Percentiles rank a stretch among this genome's conserved stretches.
These are phyloP conservation scores for Datnioides undecimradiatus DNA, from an alignment of 2,113 vertebrate species.

Conservation along the genomic window DNA sequence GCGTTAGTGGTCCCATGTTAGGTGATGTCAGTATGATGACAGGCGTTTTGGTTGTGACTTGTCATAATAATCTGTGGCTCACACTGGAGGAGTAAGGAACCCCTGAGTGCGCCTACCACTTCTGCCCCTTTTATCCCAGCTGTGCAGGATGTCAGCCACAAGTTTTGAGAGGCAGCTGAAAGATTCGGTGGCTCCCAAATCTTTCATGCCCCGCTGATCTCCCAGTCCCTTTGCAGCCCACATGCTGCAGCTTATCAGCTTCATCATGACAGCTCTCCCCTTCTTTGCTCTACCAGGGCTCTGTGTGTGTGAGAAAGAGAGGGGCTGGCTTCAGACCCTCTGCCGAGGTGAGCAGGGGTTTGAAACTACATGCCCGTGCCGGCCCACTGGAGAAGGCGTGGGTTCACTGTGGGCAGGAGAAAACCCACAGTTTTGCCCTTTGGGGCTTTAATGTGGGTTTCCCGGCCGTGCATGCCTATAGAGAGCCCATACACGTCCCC, in stretches of 20 bases:
- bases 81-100: conserved; percentile 5
- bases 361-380: too few relatives aligned
- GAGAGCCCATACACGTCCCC: too few relatives aligned
- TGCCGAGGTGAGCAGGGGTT: conserved; percentile 3
- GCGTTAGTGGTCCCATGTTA: background rate
- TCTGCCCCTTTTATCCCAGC: conserved; percentile 14
- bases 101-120: background rate
- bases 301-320: background rate
- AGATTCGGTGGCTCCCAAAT: conserved; percentile 21
- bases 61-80: conserved; percentile 11
- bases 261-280: conserved; percentile 32
- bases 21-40: conserved; percentile 6
- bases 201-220: conserved; percentile 27
- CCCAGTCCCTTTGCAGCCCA: conserved; percentile 25
- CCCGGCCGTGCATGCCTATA: too few relatives aligned
- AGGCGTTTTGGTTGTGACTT: conserved; percentile 15
- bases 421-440: too few relatives aligned
- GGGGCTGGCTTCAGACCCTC: background rate
- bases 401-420: too few relatives aligned
- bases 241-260: conserved; percentile 30
- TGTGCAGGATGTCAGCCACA: conserved; percentile 6
- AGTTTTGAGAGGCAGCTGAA: conserved; percentile 20
- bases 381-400: too few relatives aligned
- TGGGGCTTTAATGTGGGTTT: too few relatives aligned
- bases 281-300: background rate